These are phyloP conservation scores for Cyrtorhinus lividipennis DNA, from an alignment of 1,140 invertebrate species.

Conservation along the genomic window DNA sequence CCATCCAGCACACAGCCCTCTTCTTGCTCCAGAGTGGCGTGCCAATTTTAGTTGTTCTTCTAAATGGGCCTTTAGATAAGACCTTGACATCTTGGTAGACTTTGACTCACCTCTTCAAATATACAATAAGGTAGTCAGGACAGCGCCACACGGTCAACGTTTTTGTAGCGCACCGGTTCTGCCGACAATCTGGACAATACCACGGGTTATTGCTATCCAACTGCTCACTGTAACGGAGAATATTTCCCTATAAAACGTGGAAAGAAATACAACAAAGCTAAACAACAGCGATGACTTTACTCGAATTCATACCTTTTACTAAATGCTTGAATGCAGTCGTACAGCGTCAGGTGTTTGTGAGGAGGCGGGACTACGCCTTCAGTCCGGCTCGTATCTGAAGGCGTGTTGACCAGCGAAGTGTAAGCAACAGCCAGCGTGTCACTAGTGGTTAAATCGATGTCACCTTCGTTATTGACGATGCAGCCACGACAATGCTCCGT, in stretches of 20 bases:
- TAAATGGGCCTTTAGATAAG: not conserved
- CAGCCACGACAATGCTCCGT: conserved; percentile 46
- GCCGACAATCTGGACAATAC: conserved; percentile 51
- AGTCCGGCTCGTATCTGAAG: conserved; percentile 25
- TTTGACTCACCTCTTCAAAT: conserved; percentile 55
- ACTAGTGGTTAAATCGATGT: conserved; percentile 37
- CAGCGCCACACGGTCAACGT: conserved; percentile 52
- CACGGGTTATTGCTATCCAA: conserved; percentile 56
- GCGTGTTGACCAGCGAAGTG: conserved; percentile 23
- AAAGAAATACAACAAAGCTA: conserved; percentile 20
- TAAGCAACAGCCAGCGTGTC: conserved; percentile 45
- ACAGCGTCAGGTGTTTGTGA: conserved; percentile 40
- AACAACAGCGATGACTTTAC: not conserved
- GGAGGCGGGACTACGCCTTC: conserved; percentile 25
- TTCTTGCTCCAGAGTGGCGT: no score
- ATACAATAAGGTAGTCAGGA: conserved; percentile 54
- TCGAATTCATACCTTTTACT: conserved; percentile 39
- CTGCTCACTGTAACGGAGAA: conserved; percentile 50
- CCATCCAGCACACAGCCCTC: no score
- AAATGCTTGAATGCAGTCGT: conserved; percentile 53
- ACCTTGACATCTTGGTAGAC: no score
- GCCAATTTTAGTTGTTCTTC: not conserved
- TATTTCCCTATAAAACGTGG: no score
- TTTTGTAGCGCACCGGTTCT: conserved; percentile 53
- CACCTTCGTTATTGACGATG: conserved; percentile 34